Evolutionary conservation across 2,797 vertebrate species (phyloP), one percentile per base, ranked within the genome.

Genomic region (Chromis chromis): DNA sequence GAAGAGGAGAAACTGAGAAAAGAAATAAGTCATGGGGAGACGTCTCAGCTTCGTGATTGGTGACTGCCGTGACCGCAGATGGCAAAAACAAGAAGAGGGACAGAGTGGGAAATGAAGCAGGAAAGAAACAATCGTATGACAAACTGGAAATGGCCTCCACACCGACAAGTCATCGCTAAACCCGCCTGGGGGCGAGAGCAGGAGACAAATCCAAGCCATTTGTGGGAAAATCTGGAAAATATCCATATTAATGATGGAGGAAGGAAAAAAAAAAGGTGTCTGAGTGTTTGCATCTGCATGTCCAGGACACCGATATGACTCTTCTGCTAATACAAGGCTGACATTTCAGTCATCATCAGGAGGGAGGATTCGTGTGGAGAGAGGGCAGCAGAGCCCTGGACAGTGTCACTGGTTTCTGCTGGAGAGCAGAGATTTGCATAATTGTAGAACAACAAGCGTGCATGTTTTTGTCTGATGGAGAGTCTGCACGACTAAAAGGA

Each of bases 271-370:
- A 67, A 56, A 64, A 59, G 58, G 56, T 62, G 55, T 68, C 49
- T 66, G 58, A 12, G 55, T 76, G 44, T 69, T 25, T 76, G 68
- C 25, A 17, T 44, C 54, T 72, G n/a, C 78, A 69, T 76, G 78
- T 78, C 68, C 58, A 54, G 48, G 68, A 61, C 57, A 61, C 0
- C 21, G 14, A 70, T 64, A 52, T 46, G 54, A 70, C 53, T 70
- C 52, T 40, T 53, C 64, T 74, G 54, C 74, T 58, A 75, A 81
- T 63, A 80, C 67, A 53, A 54, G 3, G n/a, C 39, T 90, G 91
- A 88, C 88, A 88, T 91, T 91, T 89, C 3, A 59, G 79, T 71
- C 77, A 57, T 71, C 74, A 63, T 81, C 79, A 21, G 69, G 78
- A 70, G 77, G 78, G 66, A 67, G 67, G 77, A 66, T 21, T 55